Base-by-base conservation (phyloP, 1,140 invertebrate genomes). In the Drosophila sulfurigaster region DNA sequence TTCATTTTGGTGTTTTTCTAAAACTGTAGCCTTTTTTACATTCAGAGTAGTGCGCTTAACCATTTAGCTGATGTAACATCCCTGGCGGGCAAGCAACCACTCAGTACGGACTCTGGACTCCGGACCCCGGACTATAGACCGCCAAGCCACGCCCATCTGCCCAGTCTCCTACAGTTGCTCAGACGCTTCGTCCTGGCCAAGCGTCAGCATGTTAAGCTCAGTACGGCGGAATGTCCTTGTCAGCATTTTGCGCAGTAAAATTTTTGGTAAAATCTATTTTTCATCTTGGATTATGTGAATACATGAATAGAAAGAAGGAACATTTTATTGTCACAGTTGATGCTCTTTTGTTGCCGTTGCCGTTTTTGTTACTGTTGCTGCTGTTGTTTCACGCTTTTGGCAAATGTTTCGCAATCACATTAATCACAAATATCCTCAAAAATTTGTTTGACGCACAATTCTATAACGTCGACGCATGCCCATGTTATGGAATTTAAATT, bases 221-320 rank as follows among this genome's bases (percentile, higher is more conserved):
- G 54, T 35, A 52, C 57, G 52, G 49, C 48, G 46, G 70, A 88
- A 81, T 83, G 85, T 88, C 81, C 83, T 83, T 88, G 83, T 88
- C 83, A 88, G 83, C 83, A 83, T 89, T 88, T 89, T 88, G 85
- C 80, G 74, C 81, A 89, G 83, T 88, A 71, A 88, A 83, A 88
- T 89, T 87, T 79, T 87, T 88, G 73, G 67, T 78, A 68, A 81
- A 88, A 88, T 88, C 83, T 88, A 88, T 88, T 88, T 88, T 88
- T 88, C 83, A 88, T 88, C 85, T 88, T 75, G 83, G 83, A 88
- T 88, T 88, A 88, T 88, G 83, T 67, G 83, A 88, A 88, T 88
- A 81, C 83, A 88, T 89, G 83, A 88, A 88, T 89, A 70, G 74
- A 63, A 75, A 81, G 68, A 57, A 57, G 65, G 67, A 71, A 83